These are phyloP conservation scores for Serilophus lunatus DNA, from an alignment of 2,113 vertebrate genomes.

Conservation along the genomic window DNA sequence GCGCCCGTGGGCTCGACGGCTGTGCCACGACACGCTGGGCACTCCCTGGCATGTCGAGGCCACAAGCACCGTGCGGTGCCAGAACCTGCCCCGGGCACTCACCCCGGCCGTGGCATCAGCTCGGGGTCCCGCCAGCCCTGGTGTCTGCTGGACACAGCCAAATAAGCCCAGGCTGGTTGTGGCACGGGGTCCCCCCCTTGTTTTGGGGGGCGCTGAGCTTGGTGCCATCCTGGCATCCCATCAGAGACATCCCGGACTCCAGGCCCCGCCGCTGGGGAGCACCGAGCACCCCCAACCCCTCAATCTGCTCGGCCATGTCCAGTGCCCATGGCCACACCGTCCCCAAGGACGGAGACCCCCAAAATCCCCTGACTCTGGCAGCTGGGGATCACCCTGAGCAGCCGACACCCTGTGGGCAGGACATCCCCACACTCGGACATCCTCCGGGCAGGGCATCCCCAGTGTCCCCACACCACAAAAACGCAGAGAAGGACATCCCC, in stretches of 20 bases:
- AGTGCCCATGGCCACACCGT: not conserved
- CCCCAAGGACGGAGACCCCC: not conserved
- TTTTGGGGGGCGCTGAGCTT: not conserved
- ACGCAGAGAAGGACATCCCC: accelerated
- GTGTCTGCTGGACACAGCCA: accelerated
- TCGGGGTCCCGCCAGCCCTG: too few species aligned
- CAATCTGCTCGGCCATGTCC: accelerated
- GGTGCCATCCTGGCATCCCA: not conserved
- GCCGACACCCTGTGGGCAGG: not conserved
- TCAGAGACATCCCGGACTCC: not conserved
- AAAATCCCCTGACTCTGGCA: accelerated
- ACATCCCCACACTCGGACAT: too few species aligned
- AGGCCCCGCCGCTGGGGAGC: not conserved
- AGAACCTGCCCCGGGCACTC: accelerated
- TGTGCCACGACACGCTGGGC: not conserved
- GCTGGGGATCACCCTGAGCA: not conserved
- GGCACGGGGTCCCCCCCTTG: not conserved
- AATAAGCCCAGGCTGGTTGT: accelerated
- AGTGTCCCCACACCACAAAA: not conserved
- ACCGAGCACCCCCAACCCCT: too few species aligned
- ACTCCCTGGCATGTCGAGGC: not conserved
- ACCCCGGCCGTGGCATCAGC: not conserved
- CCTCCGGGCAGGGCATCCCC: not conserved
- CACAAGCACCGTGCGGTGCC: accelerated
- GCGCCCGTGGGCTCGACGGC: not conserved